Percentiles rank a stretch among this genome's conserved stretches.
phyloP scores from a whole-genome alignment of 1,140 invertebrate genomes.

The Galleria mellonella region DNA sequence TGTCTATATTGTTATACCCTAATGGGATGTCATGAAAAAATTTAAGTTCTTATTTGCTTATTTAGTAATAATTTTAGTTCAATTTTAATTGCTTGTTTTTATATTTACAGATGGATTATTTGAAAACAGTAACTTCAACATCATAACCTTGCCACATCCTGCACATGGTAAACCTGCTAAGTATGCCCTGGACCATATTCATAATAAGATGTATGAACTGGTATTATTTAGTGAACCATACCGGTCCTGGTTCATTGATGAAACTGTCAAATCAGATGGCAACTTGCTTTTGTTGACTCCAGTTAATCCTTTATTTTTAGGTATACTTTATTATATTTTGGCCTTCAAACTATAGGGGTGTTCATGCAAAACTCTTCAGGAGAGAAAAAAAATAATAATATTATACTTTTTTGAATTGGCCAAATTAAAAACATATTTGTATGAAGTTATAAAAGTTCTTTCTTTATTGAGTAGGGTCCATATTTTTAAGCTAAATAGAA shows the following conservation, averaged over 20 bases:
- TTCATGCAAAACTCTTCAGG: too few species aligned
- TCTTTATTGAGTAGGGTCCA: too few species aligned
- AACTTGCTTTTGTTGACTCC: slow-evolving; percentile 82
- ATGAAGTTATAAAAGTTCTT: too few species aligned
- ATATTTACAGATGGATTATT: slow-evolving; percentile 69
- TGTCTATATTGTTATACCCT: too few species aligned
- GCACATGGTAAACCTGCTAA: slow-evolving; percentile 76
- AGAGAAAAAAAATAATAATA: too few species aligned
- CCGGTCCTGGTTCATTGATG: slow-evolving; percentile 82
- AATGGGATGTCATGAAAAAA: too few species aligned
- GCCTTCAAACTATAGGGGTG: too few species aligned
- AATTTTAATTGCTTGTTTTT: background rate
- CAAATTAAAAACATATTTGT: too few species aligned
- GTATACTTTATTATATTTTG: slow-evolving; percentile 32
- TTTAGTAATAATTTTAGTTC: too few species aligned
- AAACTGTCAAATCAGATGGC: slow-evolving; percentile 84
- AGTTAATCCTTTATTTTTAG: slow-evolving; percentile 83
- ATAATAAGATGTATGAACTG: slow-evolving; percentile 68
- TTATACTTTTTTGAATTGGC: too few species aligned
- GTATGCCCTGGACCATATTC: slow-evolving; percentile 76
- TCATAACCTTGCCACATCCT: slow-evolving; percentile 83
- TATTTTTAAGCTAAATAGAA: too few species aligned
- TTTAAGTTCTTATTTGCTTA: too few species aligned
- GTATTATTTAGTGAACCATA: slow-evolving; percentile 78
- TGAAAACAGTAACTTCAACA: slow-evolving; percentile 79